Evolutionary conservation across 30 jellyfish, hydroid and myxozoan species (phyloP), one percentile per base, ranked within the genome.

Genomic region (Aurelia aurita complex sp. Pacific): DNA sequence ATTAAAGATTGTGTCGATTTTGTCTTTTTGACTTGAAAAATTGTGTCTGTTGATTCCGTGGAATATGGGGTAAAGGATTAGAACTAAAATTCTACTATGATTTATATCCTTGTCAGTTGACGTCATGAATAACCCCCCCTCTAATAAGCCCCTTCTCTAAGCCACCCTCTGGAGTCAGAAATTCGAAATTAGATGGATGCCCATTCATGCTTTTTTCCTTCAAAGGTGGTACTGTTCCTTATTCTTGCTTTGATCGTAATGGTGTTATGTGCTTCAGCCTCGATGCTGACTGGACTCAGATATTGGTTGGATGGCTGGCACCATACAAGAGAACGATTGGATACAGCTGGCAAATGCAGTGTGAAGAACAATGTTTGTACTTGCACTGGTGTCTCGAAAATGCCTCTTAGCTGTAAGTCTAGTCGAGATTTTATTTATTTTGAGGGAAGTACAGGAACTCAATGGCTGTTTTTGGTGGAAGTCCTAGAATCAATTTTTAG

Each of bases 271-370:
- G 94, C 95, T 43, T 83, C 91, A 10, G 92, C 91, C 8, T 65
- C 97, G 15, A 29, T 83, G 42, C 9, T 90, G 85, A 63, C 95
- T 29, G 97, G 97, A 13, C 52, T 90, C 10, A 71, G 92, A 35
- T 90, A 83, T 68, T 90, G 97, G 97, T 33, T 77, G 85, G 97
- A 90, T 69, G 91, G 91, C 15, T 90, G 97, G 97, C 78, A 69
- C 52, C 50, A 80, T 14, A 68, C 95, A 1, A 59, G 88, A 35
- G 85, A 73, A 67, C 57, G 69, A 18, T 73, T 82, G 14, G 97
- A 90, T 63, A 64, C 67, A 12, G 88, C 61, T 10, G 83, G 84
- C 60, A 64, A 73, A 50, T 90, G 97, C 91, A 42, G 88, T 18
- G 85, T 50, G 17, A 61, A 13, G 51, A 82, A 53, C 42, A 77